Conservation (phyloP, 1,140 invertebrate genomes). For the Medauroidea extradentata region DNA sequence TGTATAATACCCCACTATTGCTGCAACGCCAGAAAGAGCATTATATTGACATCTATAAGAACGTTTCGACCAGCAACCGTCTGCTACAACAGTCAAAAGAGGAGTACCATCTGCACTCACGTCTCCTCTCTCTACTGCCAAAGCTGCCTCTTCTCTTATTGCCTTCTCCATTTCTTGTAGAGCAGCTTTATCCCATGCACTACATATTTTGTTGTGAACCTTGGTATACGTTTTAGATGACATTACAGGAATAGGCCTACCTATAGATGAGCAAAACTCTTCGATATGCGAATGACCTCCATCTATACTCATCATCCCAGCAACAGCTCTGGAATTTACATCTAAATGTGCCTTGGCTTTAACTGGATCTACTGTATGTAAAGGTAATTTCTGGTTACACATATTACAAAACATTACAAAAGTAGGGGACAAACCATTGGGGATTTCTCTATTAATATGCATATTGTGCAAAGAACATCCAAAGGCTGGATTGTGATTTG, state of each 20-base stretch:
- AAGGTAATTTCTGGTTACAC: no score
- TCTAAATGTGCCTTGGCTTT: neutral
- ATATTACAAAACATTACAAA: no score
- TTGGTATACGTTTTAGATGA: no score
- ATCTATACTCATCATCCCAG: conserved; percentile 4
- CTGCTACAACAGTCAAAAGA: conserved; percentile 34
- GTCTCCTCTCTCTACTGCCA: conserved; percentile 7
- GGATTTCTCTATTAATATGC: no score
- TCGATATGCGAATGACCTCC: conserved; percentile 1
- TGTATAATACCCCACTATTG: conserved; percentile 37
- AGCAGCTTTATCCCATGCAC: conserved; percentile 5
- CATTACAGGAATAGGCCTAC: no score
- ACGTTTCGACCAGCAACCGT: conserved; percentile 35
- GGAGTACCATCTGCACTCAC: conserved; percentile 35
- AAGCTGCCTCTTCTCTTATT: neutral
- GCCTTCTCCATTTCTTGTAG: conserved; percentile 5
- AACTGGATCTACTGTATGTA: no score
- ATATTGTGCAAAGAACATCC: no score
- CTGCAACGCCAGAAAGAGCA: conserved; percentile 30
- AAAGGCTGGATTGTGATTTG: no score
- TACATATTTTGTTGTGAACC: no score
- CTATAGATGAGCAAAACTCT: no score
- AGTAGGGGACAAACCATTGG: no score
- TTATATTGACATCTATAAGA: conserved; percentile 32
- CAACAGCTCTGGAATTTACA: conserved; percentile 3